phyloP scores from a whole-genome alignment of 2,113 vertebrate species.

The Collichthys lucidus region DNA sequence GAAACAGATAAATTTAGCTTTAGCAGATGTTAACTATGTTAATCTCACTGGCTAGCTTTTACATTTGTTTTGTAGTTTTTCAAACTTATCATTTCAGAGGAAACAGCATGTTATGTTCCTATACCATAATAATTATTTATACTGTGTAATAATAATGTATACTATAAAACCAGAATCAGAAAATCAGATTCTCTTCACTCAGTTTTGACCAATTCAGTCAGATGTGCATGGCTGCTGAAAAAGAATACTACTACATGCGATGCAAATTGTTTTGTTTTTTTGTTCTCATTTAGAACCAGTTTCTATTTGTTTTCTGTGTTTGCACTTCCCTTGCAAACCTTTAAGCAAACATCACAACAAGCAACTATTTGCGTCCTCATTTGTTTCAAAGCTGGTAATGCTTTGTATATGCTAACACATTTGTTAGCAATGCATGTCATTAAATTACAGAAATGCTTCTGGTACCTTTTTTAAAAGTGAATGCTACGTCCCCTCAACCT shows the following conservation, averaged over 20 bases:
- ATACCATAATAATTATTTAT: too few relatives aligned
- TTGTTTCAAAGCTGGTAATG: not conserved
- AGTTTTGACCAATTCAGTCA: not conserved
- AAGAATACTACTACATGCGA: not conserved
- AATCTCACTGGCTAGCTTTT: not conserved
- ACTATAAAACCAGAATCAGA: not conserved
- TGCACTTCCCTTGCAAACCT: not conserved
- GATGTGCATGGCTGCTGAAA: too few relatives aligned
- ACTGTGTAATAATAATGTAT: not conserved
- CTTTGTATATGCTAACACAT: not conserved
- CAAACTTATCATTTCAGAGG: too few relatives aligned
- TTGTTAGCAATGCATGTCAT: not conserved
- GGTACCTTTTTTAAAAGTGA: not conserved
- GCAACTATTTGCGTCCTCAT: not conserved
- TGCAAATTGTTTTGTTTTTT: not conserved
- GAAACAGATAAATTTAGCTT: not conserved
- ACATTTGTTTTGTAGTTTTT: not conserved
- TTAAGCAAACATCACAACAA: not conserved
- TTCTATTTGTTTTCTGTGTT: not conserved
- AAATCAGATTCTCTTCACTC: not conserved
- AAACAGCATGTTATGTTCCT: too few relatives aligned
- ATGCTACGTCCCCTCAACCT: not conserved
- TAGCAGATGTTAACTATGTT: not conserved
- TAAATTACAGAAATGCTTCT: not conserved
- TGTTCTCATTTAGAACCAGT: not conserved